Conservation (phyloP, 1,140 invertebrate species). For the Trichonephila clavata region DNA sequence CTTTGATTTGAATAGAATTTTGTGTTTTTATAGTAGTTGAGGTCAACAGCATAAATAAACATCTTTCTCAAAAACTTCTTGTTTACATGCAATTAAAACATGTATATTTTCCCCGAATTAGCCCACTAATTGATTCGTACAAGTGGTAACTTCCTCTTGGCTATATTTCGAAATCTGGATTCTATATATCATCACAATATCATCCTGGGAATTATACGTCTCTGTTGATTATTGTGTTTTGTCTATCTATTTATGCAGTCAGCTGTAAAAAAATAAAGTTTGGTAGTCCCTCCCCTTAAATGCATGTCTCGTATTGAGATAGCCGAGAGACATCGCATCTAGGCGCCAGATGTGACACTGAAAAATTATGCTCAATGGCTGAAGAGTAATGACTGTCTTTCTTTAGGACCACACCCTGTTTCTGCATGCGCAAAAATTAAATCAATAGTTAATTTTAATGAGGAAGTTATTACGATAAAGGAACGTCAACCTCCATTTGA, state of each 20-base stretch:
- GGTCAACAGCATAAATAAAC: too few species aligned
- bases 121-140: too few species aligned
- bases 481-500: constrained; percentile 6
- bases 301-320: neutral
- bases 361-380: constrained; percentile 29
- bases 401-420: constrained; percentile 40
- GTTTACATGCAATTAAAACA: too few species aligned
- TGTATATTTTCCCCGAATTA: too few species aligned
- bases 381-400: constrained; percentile 37
- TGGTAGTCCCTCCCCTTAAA: neutral
- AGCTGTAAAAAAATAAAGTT: neutral
- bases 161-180: too few species aligned
- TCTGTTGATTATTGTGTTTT: neutral
- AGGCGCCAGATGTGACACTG: constrained; percentile 25
- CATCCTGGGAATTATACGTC: neutral
- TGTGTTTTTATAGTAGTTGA: too few species aligned
- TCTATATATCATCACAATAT: neutral
- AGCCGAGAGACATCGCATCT: neutral
- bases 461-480: constrained; percentile 58
- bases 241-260: neutral
- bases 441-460: constrained; percentile 62
- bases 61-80: too few species aligned
- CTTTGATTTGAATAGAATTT: too few species aligned
- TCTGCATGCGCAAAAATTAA: constrained; percentile 49
- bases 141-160: too few species aligned